A percentile compares a stretch with the other conserved stretches of the same genome.
phyloP scores from a whole-genome alignment of 2,113 vertebrate species.

The Lutjanus erythropterus region DNA sequence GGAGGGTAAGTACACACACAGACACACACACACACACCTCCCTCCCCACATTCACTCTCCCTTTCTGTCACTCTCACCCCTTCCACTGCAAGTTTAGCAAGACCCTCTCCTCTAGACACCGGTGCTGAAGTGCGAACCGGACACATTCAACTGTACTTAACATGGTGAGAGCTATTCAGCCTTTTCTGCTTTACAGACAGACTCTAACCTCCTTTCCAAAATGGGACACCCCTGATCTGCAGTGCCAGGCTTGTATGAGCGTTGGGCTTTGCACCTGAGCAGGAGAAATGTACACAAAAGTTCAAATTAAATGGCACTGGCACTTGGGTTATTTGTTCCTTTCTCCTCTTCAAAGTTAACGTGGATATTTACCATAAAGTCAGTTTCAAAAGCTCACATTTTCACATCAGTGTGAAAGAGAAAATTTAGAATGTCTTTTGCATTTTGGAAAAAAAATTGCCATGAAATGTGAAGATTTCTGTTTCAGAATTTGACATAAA shows the following conservation, averaged over 20 bases:
- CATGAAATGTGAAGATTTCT: neutral
- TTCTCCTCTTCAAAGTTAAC: too few species aligned
- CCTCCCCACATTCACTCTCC: constrained; percentile 51
- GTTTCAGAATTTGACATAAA: neutral
- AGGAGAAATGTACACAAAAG: neutral
- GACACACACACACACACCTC: constrained; percentile 26
- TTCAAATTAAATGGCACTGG: neutral
- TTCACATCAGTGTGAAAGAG: neutral
- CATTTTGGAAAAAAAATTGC: neutral
- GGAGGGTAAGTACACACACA: constrained; percentile 27
- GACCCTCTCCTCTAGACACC: constrained; percentile 52
- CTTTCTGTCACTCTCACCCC: constrained; percentile 79
- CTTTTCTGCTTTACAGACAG: constrained; percentile 54
- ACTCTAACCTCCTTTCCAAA: constrained; percentile 48
- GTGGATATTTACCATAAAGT: neutral
- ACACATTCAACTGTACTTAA: constrained; percentile 77
- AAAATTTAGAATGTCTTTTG: too few species aligned
- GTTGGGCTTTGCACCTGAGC: constrained; percentile 39
- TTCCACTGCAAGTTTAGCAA: constrained; percentile 66
- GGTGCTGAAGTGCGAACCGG: constrained; percentile 67
- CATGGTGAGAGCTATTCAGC: constrained; percentile 62
- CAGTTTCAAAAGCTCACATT: neutral
- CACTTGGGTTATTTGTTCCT: neutral
- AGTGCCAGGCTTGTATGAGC: constrained; percentile 10
- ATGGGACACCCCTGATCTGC: constrained; percentile 27